Percentiles rank a stretch among this genome's conserved stretches.
These are phyloP conservation scores for Deroptyus accipitrinus DNA, from an alignment of 2,113 vertebrate species.

Conservation along the genomic window DNA sequence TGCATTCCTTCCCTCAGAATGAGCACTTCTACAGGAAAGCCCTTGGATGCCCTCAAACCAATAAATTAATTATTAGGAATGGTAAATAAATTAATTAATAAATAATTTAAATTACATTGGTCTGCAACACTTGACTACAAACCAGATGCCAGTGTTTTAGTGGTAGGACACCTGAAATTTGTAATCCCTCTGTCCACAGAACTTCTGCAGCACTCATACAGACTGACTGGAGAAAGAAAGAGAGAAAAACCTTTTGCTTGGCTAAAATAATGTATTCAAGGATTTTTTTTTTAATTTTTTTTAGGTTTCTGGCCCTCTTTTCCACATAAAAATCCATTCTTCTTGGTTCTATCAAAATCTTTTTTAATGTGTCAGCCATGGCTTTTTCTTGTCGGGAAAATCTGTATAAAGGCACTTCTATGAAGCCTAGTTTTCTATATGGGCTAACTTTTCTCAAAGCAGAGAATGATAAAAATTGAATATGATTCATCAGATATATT, in stretches of 20 bases:
- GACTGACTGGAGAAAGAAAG: not conserved
- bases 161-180: not conserved
- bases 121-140: not conserved
- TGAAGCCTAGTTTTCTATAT: not conserved
- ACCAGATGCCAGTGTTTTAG: not conserved
- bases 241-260: not conserved
- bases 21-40: not conserved
- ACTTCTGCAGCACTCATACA: not conserved
- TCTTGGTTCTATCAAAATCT: not conserved
- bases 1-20: not conserved
- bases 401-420: not conserved
- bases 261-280: not conserved
- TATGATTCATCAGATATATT: not conserved
- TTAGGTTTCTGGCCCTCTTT: not conserved
- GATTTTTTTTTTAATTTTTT: not conserved
- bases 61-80: not conserved
- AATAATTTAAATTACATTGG: not conserved
- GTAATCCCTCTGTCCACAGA: not conserved
- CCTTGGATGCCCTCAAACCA: not conserved
- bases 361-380: not conserved
- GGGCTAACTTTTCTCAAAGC: not conserved
- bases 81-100: not conserved
- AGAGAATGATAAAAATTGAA: not conserved
- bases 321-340: not conserved
- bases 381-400: not conserved